Percentiles rank a stretch among this genome's conserved stretches.
Conservation (phyloP, 2,797 vertebrate species). For the Coregonus suidteri region DNA sequence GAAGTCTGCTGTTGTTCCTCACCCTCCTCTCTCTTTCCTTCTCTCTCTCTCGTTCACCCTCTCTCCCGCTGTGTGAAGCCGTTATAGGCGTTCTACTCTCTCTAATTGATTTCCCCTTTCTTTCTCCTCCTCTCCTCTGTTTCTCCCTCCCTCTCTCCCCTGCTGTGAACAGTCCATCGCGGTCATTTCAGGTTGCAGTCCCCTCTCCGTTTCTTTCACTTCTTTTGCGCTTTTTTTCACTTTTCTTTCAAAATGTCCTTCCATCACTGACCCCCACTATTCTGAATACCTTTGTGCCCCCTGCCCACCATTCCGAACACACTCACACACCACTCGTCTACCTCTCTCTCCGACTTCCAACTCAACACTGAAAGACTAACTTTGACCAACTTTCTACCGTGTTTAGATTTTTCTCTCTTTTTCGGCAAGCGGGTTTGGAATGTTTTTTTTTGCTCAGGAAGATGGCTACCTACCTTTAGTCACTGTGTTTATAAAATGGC, state of each 20-base stretch:
- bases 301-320: conserved; percentile 50
- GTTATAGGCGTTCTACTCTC: conserved; percentile 71
- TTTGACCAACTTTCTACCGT: conserved; percentile 29
- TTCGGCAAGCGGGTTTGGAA: not conserved
- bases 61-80: conserved; percentile 72
- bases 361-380: conserved; percentile 9
- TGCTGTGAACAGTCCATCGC: conserved; percentile 66
- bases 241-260: conserved; percentile 39
- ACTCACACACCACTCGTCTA: conserved; percentile 21
- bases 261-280: conserved; percentile 49
- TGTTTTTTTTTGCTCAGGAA: not conserved
- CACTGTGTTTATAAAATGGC: conserved; percentile 69
- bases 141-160: conserved; percentile 41
- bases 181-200: conserved; percentile 72
- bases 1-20: conserved; percentile 71
- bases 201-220: conserved; percentile 43
- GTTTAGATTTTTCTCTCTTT: not conserved
- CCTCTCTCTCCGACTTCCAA: conserved; percentile 21
- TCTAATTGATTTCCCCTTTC: conserved; percentile 75
- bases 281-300: conserved; percentile 62
- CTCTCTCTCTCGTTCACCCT: conserved; percentile 5
- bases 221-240: conserved; percentile 36
- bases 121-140: conserved; percentile 41
- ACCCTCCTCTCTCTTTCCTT: conserved; percentile 35
- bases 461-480: conserved; percentile 48